phyloP scores from a whole-genome alignment of 2,888 invertebrate genomes.

The Drosophila greeni region DNA sequence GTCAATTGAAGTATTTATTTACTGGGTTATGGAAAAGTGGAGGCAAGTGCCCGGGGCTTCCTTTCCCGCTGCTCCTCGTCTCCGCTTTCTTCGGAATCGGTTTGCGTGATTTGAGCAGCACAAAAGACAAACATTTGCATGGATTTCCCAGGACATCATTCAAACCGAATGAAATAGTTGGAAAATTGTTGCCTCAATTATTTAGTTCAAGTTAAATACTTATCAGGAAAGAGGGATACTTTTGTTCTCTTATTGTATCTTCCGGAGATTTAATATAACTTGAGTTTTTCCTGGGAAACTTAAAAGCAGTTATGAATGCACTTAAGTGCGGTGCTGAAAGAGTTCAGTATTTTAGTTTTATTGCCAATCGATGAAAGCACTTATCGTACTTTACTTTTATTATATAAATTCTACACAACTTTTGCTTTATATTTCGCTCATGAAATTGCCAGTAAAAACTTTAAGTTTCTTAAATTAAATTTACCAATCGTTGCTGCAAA shows the following conservation, averaged over 20 bases:
- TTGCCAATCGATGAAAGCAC: not conserved
- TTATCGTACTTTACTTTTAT: not conserved
- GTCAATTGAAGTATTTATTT: conserved; percentile 30
- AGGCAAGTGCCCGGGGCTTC: conserved; percentile 3
- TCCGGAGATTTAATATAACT: not conserved
- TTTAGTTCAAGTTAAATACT: conserved; percentile 3
- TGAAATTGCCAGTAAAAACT: not conserved
- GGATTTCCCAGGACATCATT: conserved; percentile 1
- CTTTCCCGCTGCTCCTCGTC: not conserved
- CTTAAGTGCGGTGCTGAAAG: not conserved
- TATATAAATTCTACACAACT: not conserved
- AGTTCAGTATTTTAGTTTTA: not conserved
- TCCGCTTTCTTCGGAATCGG: conserved; percentile 4
- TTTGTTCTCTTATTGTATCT: not conserved
- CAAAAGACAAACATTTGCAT: conserved; percentile 9
- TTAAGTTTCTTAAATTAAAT: not conserved
- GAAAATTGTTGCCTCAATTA: not conserved
- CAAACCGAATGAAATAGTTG: conserved; percentile 6
- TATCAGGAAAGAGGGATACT: not conserved
- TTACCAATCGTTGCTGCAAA: not conserved
- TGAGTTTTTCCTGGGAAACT: not conserved
- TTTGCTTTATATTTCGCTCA: not conserved
- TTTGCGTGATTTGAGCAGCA: conserved; percentile 16
- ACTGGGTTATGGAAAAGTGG: not conserved
- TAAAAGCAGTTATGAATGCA: not conserved